Base-by-base conservation (phyloP, 2,113 vertebrate genomes). In the Chlorodrepanis virens region DNA sequence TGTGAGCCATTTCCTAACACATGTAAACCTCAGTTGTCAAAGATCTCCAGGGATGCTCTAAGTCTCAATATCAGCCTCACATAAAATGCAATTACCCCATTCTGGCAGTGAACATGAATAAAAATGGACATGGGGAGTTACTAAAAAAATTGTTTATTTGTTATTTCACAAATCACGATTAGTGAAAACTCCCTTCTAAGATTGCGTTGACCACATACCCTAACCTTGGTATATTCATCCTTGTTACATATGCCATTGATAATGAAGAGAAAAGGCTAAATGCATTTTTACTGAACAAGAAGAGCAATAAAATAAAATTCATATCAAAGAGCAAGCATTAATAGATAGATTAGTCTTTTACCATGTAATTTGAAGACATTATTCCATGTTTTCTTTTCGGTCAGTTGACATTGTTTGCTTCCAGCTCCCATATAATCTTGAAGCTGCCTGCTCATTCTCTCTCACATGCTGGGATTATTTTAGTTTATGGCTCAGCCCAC, bases 401-500 rank as follows among this genome's bases (percentile, higher is more conserved):
- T 49, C 47, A 81, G 45, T 83, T 91, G 68, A 49, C 14, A 12
- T 65, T 69, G 29, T 83, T 91, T 81, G n/a, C 42, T 87, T 44
- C 15, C 17, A 64, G 79, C 78, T 76, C 44, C 57, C 42, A 4
- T 90, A 20, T n/a, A 71, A 69, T 74, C 81, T 61, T 81, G 45
- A 87, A 78, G 80, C 61, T 87, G 72, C 40, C 47, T 92, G 79
- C 63, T 89, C 76, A 80, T 87, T 75, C 65, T 94, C 28, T 90
- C 81, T 94, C 89, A 82, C 49, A 79, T 70, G 59, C 84, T 96
- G 75, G 49, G 59, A 95, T 70, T 94, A 85, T 87, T 94, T 93
- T 93, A 59, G 87, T 91, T 93, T 95, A 69, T 91, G 87, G 74
- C 78, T 96, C 89, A 80, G 70, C 87, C 94, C 67, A 91, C 91